A percentile compares a stretch with the other conserved stretches of the same genome.
phyloP scores from a whole-genome alignment of 2,113 vertebrate species.

The Lycocorax pyrrhopterus region DNA sequence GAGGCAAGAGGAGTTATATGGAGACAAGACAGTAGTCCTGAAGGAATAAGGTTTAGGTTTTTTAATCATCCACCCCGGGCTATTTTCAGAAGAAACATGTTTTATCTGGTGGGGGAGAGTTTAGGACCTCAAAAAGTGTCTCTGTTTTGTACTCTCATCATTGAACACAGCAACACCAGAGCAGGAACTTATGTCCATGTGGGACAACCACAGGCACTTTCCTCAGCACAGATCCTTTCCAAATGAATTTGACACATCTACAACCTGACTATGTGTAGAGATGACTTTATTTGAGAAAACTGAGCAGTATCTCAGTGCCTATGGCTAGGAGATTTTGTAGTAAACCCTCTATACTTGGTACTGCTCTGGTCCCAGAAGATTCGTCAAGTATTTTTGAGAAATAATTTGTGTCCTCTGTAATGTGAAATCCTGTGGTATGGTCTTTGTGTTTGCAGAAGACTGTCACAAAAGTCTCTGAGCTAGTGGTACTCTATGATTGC shows the following conservation, averaged over 20 bases:
- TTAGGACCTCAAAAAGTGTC: neutral
- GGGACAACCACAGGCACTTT: neutral
- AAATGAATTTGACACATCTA: neutral
- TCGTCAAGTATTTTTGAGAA: neutral
- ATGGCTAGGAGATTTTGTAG: neutral
- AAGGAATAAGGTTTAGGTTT: neutral
- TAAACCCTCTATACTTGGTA: neutral
- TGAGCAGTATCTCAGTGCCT: neutral
- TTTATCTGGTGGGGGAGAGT: neutral
- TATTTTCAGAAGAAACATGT: neutral
- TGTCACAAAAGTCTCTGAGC: neutral
- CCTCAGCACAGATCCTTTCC: neutral
- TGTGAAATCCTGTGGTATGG: neutral
- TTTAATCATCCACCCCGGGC: neutral
- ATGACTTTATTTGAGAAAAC: neutral
- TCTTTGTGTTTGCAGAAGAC: neutral
- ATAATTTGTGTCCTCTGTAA: neutral
- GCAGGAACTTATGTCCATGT: neutral
- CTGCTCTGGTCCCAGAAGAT: neutral
- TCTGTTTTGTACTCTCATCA: neutral
- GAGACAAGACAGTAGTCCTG: neutral
- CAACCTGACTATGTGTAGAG: neutral
- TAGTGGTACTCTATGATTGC: neutral
- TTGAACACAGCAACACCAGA: neutral
- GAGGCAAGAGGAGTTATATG: neutral